Base-by-base conservation (phyloP, 2,113 vertebrate genomes). In the Otis tarda region DNA sequence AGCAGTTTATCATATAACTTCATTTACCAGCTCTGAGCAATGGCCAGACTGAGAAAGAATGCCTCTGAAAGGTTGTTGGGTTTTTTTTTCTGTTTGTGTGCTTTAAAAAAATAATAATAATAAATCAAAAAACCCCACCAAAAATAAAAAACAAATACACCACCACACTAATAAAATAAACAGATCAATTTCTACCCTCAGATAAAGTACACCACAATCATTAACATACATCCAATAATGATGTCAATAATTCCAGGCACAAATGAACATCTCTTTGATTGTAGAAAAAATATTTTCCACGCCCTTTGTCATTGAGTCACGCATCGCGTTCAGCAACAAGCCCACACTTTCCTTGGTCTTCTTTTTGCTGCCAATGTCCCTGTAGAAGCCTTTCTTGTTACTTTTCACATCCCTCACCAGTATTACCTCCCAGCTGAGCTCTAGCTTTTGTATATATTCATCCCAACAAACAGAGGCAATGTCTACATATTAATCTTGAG, bases 111-210 rank as follows among this genome's bases (percentile, higher is more conserved):
- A 19, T 39, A 76, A 37, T 37, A 77, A 41, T 7, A 12, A 33
- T 76, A 35, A 56, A 56, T 19, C 31, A 30, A 55, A 18, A 56
- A 56, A 56, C 19, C 7, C 52, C 12, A 53, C 37, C 6, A 49
- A 80, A 67, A 25, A 27, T 23, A 50, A 75, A 86, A 80, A 60
- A 2, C 39, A 70, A 80, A 77, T 30, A 53, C 6, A 57, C 8
- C 17, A 81, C 9, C 28, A 49, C 14, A n/a, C 45, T 37, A 86
- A 55, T 27, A 88, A 65, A 93, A 80, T 14, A 87, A 87, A 81
- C 28, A 61, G 61, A 94, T 94, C 70, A 31, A 82, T 93, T 90
- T 85, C 67, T 69, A 49, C 28, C 27, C 33, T 88, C 43, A 33
- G 43, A 82, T 35, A 39, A 73, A 83, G 63, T 61, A 76, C 41